phyloP scores from a whole-genome alignment of 1,140 invertebrate species.

The Sarcophaga bullata region DNA sequence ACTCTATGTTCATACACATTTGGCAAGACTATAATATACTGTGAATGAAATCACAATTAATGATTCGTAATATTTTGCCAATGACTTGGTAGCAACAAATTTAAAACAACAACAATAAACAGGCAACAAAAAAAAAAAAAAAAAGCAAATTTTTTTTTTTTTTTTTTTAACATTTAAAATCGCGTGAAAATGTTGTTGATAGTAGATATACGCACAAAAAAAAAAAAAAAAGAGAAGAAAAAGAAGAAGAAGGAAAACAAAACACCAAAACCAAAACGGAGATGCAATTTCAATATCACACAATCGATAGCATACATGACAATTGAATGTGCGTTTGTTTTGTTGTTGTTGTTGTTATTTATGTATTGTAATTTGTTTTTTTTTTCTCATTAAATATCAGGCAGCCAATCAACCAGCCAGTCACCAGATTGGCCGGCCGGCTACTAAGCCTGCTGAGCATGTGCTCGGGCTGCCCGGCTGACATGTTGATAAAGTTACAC shows the following conservation, averaged over 20 bases:
- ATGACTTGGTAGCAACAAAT: neutral
- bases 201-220: too few species aligned
- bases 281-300: slow-evolving; percentile 3
- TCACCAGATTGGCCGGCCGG: neutral
- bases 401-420: neutral
- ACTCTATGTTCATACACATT: too few species aligned
- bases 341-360: too few species aligned
- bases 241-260: too few species aligned
- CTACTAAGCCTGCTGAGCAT: neutral
- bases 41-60: neutral
- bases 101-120: neutral
- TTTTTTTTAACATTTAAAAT: neutral
- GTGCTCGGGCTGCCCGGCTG: neutral
- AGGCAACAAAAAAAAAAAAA: neutral
- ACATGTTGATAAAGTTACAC: slow-evolving; percentile 2
- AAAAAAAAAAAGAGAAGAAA: too few species aligned
- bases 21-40: neutral
- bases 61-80: slow-evolving; percentile 10
- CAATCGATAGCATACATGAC: too few species aligned
- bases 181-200: neutral
- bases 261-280: neutral
- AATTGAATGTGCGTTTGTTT: too few species aligned
- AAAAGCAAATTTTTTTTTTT: too few species aligned
- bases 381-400: neutral
- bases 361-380: too few species aligned